Percentiles rank a stretch among this genome's conserved stretches.
phyloP scores from a whole-genome alignment of 2,113 vertebrate genomes.

The Ellobius talpinus region DNA sequence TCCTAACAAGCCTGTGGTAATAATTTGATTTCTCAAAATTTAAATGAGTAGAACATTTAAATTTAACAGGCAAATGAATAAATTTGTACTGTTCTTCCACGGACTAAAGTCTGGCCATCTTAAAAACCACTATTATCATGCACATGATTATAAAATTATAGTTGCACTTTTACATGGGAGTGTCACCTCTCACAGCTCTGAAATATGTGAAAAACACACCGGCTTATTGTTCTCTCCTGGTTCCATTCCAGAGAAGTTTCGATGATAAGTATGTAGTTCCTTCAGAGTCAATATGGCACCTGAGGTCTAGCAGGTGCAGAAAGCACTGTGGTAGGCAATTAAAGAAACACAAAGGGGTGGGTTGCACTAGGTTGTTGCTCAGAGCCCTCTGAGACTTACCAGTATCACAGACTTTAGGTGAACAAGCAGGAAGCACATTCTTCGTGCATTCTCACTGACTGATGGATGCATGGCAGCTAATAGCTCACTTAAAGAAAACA shows the following conservation, averaged over 20 bases:
- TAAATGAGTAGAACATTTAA: slow-evolving; percentile 1
- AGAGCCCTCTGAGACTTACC: background rate
- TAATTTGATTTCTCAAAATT: background rate
- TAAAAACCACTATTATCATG: background rate
- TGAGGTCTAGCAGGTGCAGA: background rate
- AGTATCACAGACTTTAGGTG: background rate
- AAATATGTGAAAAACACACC: slow-evolving; percentile 17
- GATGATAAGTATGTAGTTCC: background rate
- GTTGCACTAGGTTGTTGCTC: background rate
- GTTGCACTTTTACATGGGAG: background rate
- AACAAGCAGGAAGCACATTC: background rate
- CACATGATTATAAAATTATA: background rate
- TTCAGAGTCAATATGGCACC: background rate
- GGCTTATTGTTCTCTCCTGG: background rate
- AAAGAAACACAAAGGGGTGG: background rate
- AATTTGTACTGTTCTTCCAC: background rate
- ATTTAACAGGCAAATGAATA: background rate
- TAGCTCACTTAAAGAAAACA: background rate
- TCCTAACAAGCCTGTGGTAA: background rate
- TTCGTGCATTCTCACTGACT: background rate
- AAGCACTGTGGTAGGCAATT: background rate
- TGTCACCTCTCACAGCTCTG: background rate
- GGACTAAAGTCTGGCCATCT: background rate
- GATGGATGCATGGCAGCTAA: background rate
- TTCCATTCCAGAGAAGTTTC: background rate